Base-by-base conservation (phyloP, 2,888 invertebrate species). In the Megaustenia siamemsis region DNA sequence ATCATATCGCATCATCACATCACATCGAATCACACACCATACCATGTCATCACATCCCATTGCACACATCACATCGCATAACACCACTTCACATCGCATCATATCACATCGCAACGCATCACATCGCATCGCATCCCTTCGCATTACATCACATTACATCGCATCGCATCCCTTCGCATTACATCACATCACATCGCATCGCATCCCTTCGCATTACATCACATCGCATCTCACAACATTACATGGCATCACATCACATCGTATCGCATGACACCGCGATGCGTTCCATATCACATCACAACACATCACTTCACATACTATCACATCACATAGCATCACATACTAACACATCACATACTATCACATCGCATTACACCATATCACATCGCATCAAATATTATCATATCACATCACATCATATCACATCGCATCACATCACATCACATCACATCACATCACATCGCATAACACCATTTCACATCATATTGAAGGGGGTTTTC, bases 31-130 rank as follows among this genome's bases (percentile, higher is more conserved):
- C 68, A 68, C 35, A 68, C 35, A 28, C 18, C 68, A 68, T 35
- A 28, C 18, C 68, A 49, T 15, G 8, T 10, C 49, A 49, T 15
- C 8, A 49, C 49, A 49, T 49, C 49, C 6, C 49, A 49, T 15
- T 24, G 4, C 40, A 38, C 45, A 75, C 75, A 75, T 40, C 68
- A 68, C 35, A 68, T 35, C 68, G 35, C 68, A 68, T 32, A 28
- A 68, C 68, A 68, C 68, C 68, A 32, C 68, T 32, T 35, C 68
- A 68, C 68, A 68, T 32, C 68, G 35, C 68, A 68, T 32, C 68
- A 68, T 35, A 68, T 35, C 68, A 68, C 68, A 68, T 35, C 35
- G 35, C 68, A 68, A 28, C 68, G 35, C 68, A 68, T 32, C 68
- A 68, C 68, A 68, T 32, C 68, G 35, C 68, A 68, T 21, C 68